Evolutionary conservation across 2,797 vertebrate genomes (phyloP).

Genomic region (Merluccius polli): DNA sequence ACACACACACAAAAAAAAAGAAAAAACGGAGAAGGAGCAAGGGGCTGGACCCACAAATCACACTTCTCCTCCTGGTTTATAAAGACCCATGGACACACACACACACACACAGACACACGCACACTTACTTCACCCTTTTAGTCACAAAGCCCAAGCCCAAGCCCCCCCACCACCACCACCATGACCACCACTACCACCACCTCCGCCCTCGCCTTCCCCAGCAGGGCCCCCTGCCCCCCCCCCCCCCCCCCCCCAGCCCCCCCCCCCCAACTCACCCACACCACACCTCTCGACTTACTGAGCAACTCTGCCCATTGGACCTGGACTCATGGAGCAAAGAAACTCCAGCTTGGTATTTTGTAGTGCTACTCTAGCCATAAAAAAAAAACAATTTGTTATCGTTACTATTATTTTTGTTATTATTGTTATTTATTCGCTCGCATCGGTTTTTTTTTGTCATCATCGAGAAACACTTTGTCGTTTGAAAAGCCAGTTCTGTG

Average conservation of each 20-base stretch:
- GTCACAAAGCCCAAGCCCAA: constrained; percentile 51
- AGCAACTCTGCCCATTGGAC: constrained; percentile 62
- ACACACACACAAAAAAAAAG: constrained; percentile 22
- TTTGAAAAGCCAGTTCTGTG: not conserved
- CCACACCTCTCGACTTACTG: constrained; percentile 37
- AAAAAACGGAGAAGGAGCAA: constrained; percentile 39
- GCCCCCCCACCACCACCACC: constrained; percentile 21
- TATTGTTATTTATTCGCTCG: not conserved
- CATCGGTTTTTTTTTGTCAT: not conserved
- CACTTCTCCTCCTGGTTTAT: constrained; percentile 58
- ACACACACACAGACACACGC: constrained; percentile 14
- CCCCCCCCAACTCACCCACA: constrained; percentile 36
- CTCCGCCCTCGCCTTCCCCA: constrained; percentile 5
- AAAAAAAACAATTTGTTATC: constrained; percentile 9
- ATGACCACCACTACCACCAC: constrained; percentile 34
- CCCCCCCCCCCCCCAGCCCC: constrained; percentile 33
- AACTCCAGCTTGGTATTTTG: constrained; percentile 66
- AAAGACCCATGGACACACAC: constrained; percentile 32
- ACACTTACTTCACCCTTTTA: constrained; percentile 35
- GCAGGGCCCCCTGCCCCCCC: constrained; percentile 31
- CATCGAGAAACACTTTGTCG: not conserved
- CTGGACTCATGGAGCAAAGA: constrained; percentile 57
- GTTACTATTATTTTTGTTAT: not conserved
- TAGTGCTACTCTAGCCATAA: constrained; percentile 73
- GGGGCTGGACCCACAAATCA: constrained; percentile 67